Evolutionary conservation across 2,113 vertebrate genomes (phyloP).

Genomic region (Actenoides hombroni): DNA sequence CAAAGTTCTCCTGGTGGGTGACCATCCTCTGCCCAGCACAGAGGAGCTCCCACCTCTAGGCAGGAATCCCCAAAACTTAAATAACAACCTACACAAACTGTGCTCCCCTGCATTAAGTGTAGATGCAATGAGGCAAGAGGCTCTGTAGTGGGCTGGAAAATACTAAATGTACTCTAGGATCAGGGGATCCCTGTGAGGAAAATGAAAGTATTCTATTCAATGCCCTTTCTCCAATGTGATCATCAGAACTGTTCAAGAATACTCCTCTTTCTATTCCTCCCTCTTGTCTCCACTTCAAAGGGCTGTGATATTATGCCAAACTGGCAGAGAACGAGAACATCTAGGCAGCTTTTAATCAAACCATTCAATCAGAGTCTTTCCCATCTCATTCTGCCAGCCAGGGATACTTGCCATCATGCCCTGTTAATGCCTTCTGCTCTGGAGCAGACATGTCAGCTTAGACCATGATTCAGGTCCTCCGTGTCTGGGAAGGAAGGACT

Average conservation of each 20-base stretch:
- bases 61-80: not conserved
- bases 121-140: not conserved
- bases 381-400: not conserved
- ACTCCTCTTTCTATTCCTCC: not conserved
- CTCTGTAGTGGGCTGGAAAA: not conserved
- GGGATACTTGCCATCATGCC: not conserved
- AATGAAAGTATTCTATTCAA: not conserved
- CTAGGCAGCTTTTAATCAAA: not conserved
- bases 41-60: not conserved
- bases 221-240: not conserved
- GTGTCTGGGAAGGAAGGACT: not conserved
- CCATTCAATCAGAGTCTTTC: not conserved
- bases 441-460: not conserved
- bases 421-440: not conserved
- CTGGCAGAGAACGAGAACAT: not conserved
- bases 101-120: not conserved
- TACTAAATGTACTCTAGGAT: not conserved
- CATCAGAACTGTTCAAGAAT: not conserved
- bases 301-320: not conserved
- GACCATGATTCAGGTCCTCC: constrained; percentile 9
- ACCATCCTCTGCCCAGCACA: not conserved
- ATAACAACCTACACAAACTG: not conserved
- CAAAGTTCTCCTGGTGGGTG: not conserved
- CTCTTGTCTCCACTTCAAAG: not conserved
- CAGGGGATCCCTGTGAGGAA: not conserved